Base-by-base conservation (phyloP, 37 sponge, comb jelly and placozoan species). In the Beroe forskalii region DNA sequence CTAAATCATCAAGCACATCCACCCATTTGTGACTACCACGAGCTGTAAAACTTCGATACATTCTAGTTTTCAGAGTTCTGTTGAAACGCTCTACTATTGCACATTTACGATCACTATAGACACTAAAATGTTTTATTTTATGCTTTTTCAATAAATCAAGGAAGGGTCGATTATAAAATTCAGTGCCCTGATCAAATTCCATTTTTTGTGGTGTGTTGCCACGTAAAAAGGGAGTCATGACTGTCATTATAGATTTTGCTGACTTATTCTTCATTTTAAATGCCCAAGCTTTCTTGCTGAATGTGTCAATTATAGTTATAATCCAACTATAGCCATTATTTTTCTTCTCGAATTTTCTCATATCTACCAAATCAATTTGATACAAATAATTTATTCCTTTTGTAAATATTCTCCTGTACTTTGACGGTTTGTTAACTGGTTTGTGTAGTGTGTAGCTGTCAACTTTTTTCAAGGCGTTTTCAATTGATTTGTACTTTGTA, bases 371-470 rank as follows among this genome's bases (percentile, higher is more conserved):
- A 72, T 72, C 76, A 35, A 31, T 37, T 38, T 72, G 76, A 22
- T 23, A 72, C 40, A 38, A 36, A 27, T 72, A 72, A 37, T 36
- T 36, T 4, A 72, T 72, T 33, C 40, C 38, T 22, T 72, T 72
- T 31, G 76, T 72, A 31, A 8, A 72, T 27, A 72, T 72, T 72
- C 76, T 72, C 28, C 76, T 17, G 31, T 72, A 72, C 31, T 23
- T 9, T 27, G 40, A 1, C 4, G 76, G 76, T 33, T 72, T 72
- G 40, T 3, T 32, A 12, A 37, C 76, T 8, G 76, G 76, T 72
- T 72, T 72, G 40, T 72, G 76, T 32, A 72, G 40, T 12, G 76
- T 72, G 40, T 72, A 72, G 76, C 76, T 72, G 40, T 72, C 40
- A 23, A 36, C 20, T 72, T 17, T 27, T 36, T 36, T 72, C 27